These are phyloP conservation scores for Heteronetta atricapilla DNA, from an alignment of 2,113 vertebrate species.

Conservation along the genomic window DNA sequence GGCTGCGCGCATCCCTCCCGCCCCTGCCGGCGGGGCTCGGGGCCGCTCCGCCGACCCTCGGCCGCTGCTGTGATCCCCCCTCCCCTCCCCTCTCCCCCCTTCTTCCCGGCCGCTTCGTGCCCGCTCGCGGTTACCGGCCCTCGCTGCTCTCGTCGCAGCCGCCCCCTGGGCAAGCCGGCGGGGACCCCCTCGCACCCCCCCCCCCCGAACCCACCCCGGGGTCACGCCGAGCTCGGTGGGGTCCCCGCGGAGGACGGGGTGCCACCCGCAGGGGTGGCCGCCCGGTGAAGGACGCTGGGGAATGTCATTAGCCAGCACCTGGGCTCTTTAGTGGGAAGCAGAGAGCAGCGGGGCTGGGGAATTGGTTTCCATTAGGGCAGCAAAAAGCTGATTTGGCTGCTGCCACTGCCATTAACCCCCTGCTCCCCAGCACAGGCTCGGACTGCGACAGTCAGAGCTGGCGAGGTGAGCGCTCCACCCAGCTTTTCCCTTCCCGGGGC, in stretches of 20 bases:
- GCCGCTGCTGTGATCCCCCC: neutral
- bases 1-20: neutral
- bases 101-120: neutral
- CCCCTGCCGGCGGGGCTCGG: neutral
- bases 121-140: neutral
- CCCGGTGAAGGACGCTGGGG: neutral
- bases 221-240: neutral
- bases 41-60: accelerated
- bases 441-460: neutral
- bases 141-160: neutral
- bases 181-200: neutral
- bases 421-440: neutral
- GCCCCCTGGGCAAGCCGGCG: too few species aligned
- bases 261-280: neutral
- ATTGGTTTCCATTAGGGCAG: constrained; percentile 62
- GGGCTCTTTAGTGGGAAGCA: neutral
- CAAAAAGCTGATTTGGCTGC: constrained; percentile 53
- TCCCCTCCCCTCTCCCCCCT: too few species aligned
- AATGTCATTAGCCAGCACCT: constrained; percentile 19
- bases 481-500: neutral
- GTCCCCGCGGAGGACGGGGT: neutral
- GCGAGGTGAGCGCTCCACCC: accelerated
- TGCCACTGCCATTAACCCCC: constrained; percentile 46
- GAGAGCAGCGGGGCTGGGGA: constrained; percentile 11
- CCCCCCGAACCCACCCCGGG: neutral